Base-by-base conservation (phyloP, 2,113 vertebrate genomes). In the Addax nasomaculatus region DNA sequence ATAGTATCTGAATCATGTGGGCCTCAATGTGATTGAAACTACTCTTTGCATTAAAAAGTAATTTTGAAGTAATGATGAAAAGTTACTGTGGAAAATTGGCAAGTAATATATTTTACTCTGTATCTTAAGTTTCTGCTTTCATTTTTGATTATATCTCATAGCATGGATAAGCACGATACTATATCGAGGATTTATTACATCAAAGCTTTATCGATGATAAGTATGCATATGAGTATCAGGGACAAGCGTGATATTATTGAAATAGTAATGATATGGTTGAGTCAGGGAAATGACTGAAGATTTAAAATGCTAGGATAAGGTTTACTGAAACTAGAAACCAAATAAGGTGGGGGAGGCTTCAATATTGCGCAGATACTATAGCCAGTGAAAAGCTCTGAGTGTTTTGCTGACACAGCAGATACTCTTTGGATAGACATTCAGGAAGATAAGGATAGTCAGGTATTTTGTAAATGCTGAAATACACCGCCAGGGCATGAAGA, bases 21-120 rank as follows among this genome's bases (percentile, higher is more conserved):
- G 99, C 99, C 99, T 99, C 99, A 99, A 99, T 99, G 99, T 99
- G 99, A 99, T 99, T 99, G 99, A 99, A 99, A 99, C 99, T 99
- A 99, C 99, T 99, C 99, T 99, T 99, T 99, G 99, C 99, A 99
- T 99, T 99, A 99, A 99, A 99, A 99, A 99, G 99, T 99, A 99
- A 99, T 99, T 99, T 99, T 99, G 99, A 99, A 99, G 99, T 99
- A 99, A 99, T 99, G 99, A 99, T 99, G 99, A 99, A 99, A 99
- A 99, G 99, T 99, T 99, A 99, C 99, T 99, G 99, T 99, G 99
- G 99, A 99, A 99, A 99, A 99, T 99, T 99, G 99, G 99, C 99
- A 99, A 99, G 99, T 99, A 99, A 99, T 99, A 99, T 99, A 99
- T 99, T 99, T 99, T 99, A 99, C 98, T 99, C 98, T 99, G 98